Evolutionary conservation across 2,113 vertebrate genomes (phyloP).

Genomic region (Bufo bufo): DNA sequence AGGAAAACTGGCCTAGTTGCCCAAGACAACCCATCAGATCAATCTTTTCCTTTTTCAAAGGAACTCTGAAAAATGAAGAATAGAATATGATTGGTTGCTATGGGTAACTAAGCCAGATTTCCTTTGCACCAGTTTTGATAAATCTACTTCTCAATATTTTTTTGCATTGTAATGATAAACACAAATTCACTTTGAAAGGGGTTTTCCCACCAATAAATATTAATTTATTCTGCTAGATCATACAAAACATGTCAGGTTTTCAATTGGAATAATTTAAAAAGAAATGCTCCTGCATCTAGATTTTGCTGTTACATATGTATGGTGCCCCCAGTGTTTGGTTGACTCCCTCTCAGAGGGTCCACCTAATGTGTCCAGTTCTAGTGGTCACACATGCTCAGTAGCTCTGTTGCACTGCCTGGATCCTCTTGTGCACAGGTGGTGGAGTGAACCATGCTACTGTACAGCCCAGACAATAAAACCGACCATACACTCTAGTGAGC

Average conservation of each 20-base stretch:
- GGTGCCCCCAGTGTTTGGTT: background rate
- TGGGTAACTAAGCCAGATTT: no score
- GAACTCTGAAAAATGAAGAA: no score
- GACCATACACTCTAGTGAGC: no score
- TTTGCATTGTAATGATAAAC: background rate
- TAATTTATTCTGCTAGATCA: background rate
- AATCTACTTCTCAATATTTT: background rate
- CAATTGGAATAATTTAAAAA: background rate
- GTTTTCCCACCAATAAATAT: background rate
- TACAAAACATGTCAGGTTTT: background rate
- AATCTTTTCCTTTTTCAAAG: no score
- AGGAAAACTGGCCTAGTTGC: no score
- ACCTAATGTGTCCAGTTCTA: background rate
- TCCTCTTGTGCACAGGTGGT: background rate
- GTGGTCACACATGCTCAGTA: slow-evolving; percentile 7
- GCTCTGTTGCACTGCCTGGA: background rate
- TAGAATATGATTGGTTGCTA: no score
- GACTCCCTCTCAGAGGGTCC: background rate
- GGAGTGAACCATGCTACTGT: background rate
- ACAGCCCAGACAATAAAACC: background rate
- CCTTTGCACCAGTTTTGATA: no score
- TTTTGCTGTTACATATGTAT: background rate
- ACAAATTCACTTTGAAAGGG: background rate
- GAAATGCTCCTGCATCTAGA: background rate
- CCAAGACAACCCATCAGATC: no score